Base-by-base conservation (phyloP, 2,888 invertebrate species). In the Tigriopus californicus region DNA sequence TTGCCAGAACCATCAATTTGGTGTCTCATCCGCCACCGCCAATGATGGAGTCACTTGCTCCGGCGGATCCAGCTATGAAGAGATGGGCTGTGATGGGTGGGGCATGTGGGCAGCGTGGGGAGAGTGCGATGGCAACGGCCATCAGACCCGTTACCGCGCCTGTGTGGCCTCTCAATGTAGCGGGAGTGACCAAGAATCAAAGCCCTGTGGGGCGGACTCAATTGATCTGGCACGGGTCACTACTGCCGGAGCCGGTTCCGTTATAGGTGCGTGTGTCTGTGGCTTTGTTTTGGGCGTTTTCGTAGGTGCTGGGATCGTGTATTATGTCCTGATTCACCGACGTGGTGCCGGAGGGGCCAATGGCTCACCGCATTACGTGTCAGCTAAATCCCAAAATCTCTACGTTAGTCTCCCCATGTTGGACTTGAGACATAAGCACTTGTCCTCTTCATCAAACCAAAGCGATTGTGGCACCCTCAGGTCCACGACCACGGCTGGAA, bases 361-460 rank as follows among this genome's bases (percentile, higher is more conserved):
- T 77, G 80, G 83, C 47, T 83, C 83, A 57, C 85, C 85, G 0
- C 85, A 84, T 68, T 88, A 86, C 68, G 84, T 83, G 65, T 80
- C 83, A 33, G 64, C 64, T 48, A 64, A 63, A 40, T 59, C 58
- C 18, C 65, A 65, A 47, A 65, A 65, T 61, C 64, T 64, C 42
- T 65, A 65, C 61, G 65, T 65, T 3, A 64, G 63, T 44, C 62
- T 65, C 13, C 65, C 64, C 6, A 63, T 64, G 40, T 61, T 62
- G n/a, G 65, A 64, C 22, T 54, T 61, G 55, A 59, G 57, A 33
- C 58, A 62, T 22, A 49, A 61, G 44, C 57, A 60, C 42, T 51
- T 58, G 58, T 5, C 55, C 44, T 33, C 33, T 3, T 33, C 33
- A 33, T 51, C 51, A 40, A 52, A 42, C 60, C 56, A 62, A 44